Evolutionary conservation across 2,888 invertebrate species (phyloP), one percentile per base, ranked within the genome.

Genomic region (Himalopsyche kuldschensis): DNA sequence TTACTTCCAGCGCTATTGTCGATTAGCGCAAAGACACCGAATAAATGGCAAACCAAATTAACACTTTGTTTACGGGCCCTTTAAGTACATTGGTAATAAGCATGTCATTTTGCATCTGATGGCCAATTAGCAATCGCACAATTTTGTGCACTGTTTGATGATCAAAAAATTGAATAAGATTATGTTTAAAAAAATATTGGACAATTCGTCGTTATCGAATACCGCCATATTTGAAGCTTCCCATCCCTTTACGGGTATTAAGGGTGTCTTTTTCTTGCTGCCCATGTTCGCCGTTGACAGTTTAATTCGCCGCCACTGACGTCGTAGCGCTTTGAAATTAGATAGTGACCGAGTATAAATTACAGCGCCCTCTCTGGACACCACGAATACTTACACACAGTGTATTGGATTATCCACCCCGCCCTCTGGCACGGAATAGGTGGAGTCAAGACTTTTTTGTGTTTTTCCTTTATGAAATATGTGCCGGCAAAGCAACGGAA

Each of bases 261-360:
- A 69, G 30, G 11, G 20, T 35, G 32, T 76, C 55, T 31, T 78
- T 84, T 82, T 84, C 82, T 76, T 76, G 27, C 32, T 10, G 46
- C 84, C 82, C 48, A 55, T 81, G 84, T 82, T 69, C 78, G 78
- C 20, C 75, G 84, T 75, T 82, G 84, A 84, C 82, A 84, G 82
- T 84, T 84, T 84, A 84, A 84, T 84, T 78, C 79, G 78, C 63
- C 75, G 31, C 77, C 69, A 31, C 80, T 77, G 84, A 79, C 78
- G 80, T 82, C 78, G 81, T 48, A 41, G 75, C 55, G 55, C 55
- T 80, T 77, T 78, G 83, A 76, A 85, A 85, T 85, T 83, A 85
- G 85, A 85, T 82, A 83, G 85, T 83, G 81, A 30, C 84, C 75
- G 82, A 83, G 55, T 79, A 81, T 85, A 85, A 85, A 85, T 85